Conservation (phyloP, 92 coral and sea anemone species). For the Palythoa grandis region DNA sequence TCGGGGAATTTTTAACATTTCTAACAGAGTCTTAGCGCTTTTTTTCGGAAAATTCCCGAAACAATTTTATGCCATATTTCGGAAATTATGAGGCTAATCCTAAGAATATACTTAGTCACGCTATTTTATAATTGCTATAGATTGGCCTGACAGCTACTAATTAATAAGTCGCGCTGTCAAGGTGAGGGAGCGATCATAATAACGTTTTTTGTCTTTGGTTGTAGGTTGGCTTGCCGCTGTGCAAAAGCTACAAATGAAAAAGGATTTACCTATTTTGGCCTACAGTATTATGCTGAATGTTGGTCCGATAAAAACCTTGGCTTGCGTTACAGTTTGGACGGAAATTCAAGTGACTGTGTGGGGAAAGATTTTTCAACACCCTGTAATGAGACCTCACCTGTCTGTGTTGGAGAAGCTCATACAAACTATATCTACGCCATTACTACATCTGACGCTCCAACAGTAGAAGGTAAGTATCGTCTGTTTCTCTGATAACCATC, state of each 20-base stretch:
- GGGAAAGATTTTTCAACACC: slow-evolving; percentile 19
- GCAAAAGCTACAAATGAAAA: slow-evolving; percentile 24
- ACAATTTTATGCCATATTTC: too few relatives aligned
- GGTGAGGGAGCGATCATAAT: neutral
- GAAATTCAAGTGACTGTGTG: neutral
- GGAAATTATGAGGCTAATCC: too few relatives aligned
- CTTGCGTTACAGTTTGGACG: neutral
- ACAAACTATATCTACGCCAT: neutral
- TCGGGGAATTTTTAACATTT: too few relatives aligned
- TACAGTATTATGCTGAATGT: slow-evolving; percentile 58
- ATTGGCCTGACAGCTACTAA: too few relatives aligned
- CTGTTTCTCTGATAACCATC: too few relatives aligned
- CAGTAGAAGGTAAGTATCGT: neutral
- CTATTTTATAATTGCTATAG: too few relatives aligned
- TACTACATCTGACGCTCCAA: neutral
- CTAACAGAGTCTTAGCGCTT: too few relatives aligned
- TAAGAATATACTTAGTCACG: too few relatives aligned
- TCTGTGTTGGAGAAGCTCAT: slow-evolving; percentile 6
- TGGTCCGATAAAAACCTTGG: slow-evolving; percentile 51
- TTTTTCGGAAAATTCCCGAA: too few relatives aligned
- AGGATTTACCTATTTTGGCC: slow-evolving; percentile 46
- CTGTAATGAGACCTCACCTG: slow-evolving; percentile 1
- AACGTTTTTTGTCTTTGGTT: neutral
- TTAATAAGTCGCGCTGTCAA: too few relatives aligned
- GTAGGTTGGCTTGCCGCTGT: slow-evolving; percentile 38